Percentiles rank a stretch among this genome's conserved stretches.
These are phyloP conservation scores for Dryocosmus kuriphilus DNA, from an alignment of 2,888 invertebrate genomes.

Conservation along the genomic window DNA sequence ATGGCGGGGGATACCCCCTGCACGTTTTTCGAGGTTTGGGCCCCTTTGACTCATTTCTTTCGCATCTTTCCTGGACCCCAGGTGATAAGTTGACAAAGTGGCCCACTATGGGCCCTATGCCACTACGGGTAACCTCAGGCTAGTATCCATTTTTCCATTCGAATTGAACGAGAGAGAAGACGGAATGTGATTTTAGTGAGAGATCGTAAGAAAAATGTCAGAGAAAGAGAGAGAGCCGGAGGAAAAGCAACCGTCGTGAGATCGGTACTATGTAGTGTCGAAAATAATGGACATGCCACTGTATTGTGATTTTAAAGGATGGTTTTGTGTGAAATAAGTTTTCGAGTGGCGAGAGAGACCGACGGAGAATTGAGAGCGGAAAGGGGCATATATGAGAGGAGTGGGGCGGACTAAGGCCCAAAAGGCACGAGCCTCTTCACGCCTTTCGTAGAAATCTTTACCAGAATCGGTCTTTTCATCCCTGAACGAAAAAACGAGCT, in stretches of 20 bases:
- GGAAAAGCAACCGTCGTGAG: conserved; percentile 1
- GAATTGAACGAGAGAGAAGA: conserved; percentile 33
- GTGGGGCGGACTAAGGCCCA: conserved; percentile 23
- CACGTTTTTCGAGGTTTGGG: conserved; percentile 41
- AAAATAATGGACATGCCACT: conserved; percentile 59
- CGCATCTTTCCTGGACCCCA: conserved; percentile 59
- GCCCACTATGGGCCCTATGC: conserved; percentile 58
- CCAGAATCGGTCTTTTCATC: conserved; percentile 29
- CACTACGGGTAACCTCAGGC: conserved; percentile 54
- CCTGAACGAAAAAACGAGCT: conserved; percentile 11
- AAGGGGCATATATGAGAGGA: conserved; percentile 10
- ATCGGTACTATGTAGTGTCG: conserved; percentile 38
- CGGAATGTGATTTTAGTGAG: conserved; percentile 12
- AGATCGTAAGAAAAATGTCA: conserved; percentile 1
- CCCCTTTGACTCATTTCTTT: conserved; percentile 56
- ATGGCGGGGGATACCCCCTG: background rate
- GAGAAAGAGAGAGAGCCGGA: conserved; percentile 19
- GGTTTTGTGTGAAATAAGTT: conserved; percentile 46
- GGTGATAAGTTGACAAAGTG: conserved; percentile 73
- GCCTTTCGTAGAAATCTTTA: conserved; percentile 67
- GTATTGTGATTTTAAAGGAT: conserved; percentile 54
- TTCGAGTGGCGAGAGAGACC: conserved; percentile 54
- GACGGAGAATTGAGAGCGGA: conserved; percentile 6
- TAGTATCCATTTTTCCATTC: conserved; percentile 45
- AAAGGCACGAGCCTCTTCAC: conserved; percentile 73